Evolutionary conservation across 1,140 invertebrate species (phyloP).

Genomic region (Lethocerus indicus): DNA sequence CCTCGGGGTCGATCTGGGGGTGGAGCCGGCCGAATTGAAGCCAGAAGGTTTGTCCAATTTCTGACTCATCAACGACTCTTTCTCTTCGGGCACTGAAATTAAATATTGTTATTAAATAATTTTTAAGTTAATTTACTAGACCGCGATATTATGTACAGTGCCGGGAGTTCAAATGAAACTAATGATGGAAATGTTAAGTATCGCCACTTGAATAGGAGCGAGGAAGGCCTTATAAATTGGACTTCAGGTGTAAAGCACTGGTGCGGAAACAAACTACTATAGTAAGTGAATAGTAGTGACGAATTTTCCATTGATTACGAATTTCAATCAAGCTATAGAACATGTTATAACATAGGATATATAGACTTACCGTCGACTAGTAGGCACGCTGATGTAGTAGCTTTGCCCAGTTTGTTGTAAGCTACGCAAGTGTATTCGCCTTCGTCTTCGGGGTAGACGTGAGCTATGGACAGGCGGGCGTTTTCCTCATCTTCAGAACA

Average conservation of each 20-base stretch:
- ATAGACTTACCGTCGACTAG: constrained; percentile 54
- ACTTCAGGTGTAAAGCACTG: no score
- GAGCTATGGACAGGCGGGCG: constrained; percentile 49
- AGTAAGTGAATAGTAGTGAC: no score
- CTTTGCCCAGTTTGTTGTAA: constrained; percentile 61
- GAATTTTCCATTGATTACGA: no score
- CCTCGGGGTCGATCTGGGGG: constrained; percentile 51
- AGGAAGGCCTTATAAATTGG: no score
- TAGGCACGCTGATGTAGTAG: constrained; percentile 57
- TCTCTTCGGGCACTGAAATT: constrained; percentile 59
- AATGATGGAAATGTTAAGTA: no score
- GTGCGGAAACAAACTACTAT: no score
- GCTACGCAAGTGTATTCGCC: constrained; percentile 78
- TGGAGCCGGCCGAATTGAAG: constrained; percentile 44
- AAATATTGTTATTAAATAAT: no score
- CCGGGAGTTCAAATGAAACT: no score
- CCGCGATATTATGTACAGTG: no score
- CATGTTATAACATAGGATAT: not conserved
- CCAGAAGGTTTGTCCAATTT: constrained; percentile 44
- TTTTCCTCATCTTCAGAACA: constrained; percentile 53
- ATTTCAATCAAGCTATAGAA: no score
- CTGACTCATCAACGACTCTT: constrained; percentile 50
- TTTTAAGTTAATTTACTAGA: no score
- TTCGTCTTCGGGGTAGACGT: constrained; percentile 70
- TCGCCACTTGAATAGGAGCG: no score